Base-by-base conservation (phyloP, 2,888 invertebrate species). In the Pristionchus exspectatus region DNA sequence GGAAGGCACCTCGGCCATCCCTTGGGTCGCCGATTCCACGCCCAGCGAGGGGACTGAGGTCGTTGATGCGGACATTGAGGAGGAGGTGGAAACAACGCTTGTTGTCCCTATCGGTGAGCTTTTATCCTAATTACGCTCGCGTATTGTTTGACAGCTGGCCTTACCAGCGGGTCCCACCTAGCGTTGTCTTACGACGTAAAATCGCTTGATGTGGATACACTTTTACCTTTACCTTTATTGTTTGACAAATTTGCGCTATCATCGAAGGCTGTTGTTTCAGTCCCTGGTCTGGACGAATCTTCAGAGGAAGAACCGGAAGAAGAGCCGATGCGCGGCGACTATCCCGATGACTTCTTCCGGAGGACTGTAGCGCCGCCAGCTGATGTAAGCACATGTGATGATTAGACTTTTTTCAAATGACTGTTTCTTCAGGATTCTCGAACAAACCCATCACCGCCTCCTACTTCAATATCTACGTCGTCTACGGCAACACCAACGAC, bases 301-400 rank as follows among this genome's bases (percentile, higher is more conserved):
- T 81, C 81, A 16, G 77, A 77, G 18, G 87, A 87, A n/a, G 63
- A 63, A 44, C 38, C 38, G 38, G 44, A 59, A 24, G 87, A 84
- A 16, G 86, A 88, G 56, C 56, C 56, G 33, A 72, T 88, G 87
- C n/a, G 87, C 12, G 87, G 87, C 9, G 87, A 88, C 74, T 74
- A 56, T 12, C 87, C 87, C 21, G 87, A 56, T 24, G 87, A 88
- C 56, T 88, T 50, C 38, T 74, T 74, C 27, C 30, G 56, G 12
- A 21, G 72, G 50, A 30, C 69, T 1, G 50, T 2, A 1, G 21
- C n/a, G 54, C 38, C n/a, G 21, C 18, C 44, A 3, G 44, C 44
- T 5, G 44, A 21, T 0, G 77, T 77, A 9, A 77, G 77, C 18
- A n/a, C n/a, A n/a, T n/a, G n/a, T n/a, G n/a, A n/a, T n/a, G n/a